phyloP scores from a whole-genome alignment of 2,888 invertebrate genomes.

The Polyploca ridens region DNA sequence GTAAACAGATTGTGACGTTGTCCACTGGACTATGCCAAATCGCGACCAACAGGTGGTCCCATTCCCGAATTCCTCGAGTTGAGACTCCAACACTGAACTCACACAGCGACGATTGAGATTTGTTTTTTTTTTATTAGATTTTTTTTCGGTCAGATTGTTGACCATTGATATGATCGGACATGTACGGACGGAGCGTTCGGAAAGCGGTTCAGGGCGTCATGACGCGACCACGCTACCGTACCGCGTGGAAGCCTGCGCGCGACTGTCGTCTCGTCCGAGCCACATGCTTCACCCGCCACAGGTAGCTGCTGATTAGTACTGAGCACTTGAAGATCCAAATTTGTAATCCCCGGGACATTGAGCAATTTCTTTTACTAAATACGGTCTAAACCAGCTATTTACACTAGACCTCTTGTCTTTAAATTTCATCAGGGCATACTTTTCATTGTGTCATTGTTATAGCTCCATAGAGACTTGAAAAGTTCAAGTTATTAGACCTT shows the following conservation, averaged over 20 bases:
- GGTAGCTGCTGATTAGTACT: conserved; percentile 73
- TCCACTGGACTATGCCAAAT: conserved; percentile 71
- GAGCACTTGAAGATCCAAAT: conserved; percentile 58
- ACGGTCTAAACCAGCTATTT: conserved; percentile 18
- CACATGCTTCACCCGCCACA: conserved; percentile 73
- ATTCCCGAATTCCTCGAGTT: conserved; percentile 36
- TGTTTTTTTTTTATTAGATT: conserved; percentile 30
- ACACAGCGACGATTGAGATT: not conserved
- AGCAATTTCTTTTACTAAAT: conserved; percentile 40
- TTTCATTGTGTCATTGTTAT: not conserved
- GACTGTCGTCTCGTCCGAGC: conserved; percentile 62
- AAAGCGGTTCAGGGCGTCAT: conserved; percentile 57
- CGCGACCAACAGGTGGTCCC: conserved; percentile 78
- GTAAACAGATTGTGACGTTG: conserved; percentile 81
- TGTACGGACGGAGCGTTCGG: conserved; percentile 60
- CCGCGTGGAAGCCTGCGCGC: conserved; percentile 81
- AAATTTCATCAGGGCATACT: not conserved
- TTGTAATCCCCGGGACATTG: conserved; percentile 57
- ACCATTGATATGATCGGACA: conserved; percentile 40
- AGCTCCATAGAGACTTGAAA: not conserved
- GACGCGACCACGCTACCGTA: conserved; percentile 67
- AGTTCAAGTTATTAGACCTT: not conserved
- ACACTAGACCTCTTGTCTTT: not conserved
- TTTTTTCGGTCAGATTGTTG: conserved; percentile 39
- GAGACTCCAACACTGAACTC: conserved; percentile 26